These are phyloP conservation scores for Cyprinodon brontotheroides DNA, from an alignment of 2,113 vertebrate genomes.

Conservation along the genomic window DNA sequence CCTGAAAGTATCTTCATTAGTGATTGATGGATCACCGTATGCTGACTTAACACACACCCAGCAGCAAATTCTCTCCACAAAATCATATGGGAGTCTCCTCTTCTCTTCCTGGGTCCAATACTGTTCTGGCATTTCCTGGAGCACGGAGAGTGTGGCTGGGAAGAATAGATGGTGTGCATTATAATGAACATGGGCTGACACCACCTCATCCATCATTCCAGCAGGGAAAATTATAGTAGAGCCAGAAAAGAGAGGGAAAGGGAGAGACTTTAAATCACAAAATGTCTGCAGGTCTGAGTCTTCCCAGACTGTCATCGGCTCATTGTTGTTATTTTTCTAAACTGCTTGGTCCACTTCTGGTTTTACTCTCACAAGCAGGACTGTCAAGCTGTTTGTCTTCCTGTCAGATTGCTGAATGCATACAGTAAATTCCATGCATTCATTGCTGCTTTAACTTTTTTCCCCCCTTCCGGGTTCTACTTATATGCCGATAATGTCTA, in stretches of 20 bases:
- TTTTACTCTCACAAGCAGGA: constrained; percentile 16
- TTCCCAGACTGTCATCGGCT: constrained; percentile 56
- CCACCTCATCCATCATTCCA: constrained; percentile 82
- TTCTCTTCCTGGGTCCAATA: constrained; percentile 58
- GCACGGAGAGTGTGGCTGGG: constrained; percentile 74
- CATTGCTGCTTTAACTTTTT: neutral
- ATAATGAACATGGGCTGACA: constrained; percentile 84
- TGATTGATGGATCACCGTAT: constrained; percentile 71
- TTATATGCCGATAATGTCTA: neutral
- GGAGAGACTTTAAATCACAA: constrained; percentile 68
- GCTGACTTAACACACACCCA: constrained; percentile 67
- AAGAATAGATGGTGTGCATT: constrained; percentile 84
- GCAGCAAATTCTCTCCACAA: constrained; percentile 67
- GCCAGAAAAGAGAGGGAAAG: constrained; percentile 50
- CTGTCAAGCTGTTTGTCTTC: constrained; percentile 27
- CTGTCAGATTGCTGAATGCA: constrained; percentile 32
- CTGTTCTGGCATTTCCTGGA: constrained; percentile 81
- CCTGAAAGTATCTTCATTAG: constrained; percentile 69
- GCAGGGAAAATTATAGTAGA: constrained; percentile 79
- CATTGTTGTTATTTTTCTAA: constrained; percentile 54
- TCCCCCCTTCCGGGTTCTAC: neutral
- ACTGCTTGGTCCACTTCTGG: constrained; percentile 41
- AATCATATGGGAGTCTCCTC: constrained; percentile 70
- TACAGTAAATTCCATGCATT: constrained; percentile 11
- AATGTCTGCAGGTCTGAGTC: constrained; percentile 52